Evolutionary conservation across 2,113 vertebrate genomes (phyloP).

Genomic region (Maylandia zebra): DNA sequence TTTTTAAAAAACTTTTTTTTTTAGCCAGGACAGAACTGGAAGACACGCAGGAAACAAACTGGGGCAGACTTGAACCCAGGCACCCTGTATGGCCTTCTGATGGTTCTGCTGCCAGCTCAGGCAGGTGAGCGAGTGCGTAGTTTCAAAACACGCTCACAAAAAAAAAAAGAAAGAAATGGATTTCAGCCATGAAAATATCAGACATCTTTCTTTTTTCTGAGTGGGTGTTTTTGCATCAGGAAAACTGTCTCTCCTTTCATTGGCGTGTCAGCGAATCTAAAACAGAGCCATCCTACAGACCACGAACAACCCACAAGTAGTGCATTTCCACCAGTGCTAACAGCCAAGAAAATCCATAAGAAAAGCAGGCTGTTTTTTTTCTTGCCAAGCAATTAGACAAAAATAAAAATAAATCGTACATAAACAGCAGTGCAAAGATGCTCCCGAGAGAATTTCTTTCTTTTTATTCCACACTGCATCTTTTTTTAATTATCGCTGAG

Average conservation of each 20-base stretch:
- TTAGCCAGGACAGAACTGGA: not conserved
- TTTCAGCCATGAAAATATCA: not conserved
- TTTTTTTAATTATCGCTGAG: not conserved
- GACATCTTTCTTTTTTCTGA: not conserved
- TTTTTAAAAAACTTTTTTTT: not conserved
- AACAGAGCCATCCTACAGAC: not conserved
- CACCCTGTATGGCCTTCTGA: fast-evolving
- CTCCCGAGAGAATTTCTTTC: not conserved
- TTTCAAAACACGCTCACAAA: not conserved
- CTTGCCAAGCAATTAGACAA: not conserved
- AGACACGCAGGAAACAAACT: fast-evolving
- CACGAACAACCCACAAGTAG: not conserved
- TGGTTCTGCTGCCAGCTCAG: not conserved
- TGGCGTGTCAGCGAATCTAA: not conserved
- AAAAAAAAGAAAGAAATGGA: not conserved
- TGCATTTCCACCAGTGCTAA: not conserved
- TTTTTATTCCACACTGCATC: not conserved
- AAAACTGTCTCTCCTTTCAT: not conserved
- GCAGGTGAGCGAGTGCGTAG: not conserved
- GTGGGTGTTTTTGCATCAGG: not conserved
- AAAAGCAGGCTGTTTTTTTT: not conserved
- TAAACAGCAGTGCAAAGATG: not conserved
- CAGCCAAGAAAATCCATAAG: not conserved
- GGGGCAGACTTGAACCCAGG: not conserved
- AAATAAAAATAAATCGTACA: not conserved